Evolutionary conservation across 2,797 vertebrate genomes (phyloP), one percentile per base, ranked within the genome.

Genomic region (Mycteria americana): DNA sequence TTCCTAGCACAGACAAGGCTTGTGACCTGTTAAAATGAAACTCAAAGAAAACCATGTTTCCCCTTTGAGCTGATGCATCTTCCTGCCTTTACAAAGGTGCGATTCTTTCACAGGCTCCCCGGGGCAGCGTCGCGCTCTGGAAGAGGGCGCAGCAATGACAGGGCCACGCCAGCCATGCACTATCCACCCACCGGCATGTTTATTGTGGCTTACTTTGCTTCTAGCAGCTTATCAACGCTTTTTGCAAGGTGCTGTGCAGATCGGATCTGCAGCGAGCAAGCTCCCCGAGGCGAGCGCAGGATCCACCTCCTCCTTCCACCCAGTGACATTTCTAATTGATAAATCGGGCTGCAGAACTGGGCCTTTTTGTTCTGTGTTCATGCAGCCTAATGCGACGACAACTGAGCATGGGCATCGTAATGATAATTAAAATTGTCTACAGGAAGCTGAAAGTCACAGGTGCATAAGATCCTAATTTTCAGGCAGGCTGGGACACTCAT

Each of bases 21-120:
- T 50, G 41, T 64, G 93, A 89, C 89, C 89, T 92, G 85, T 28
- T 90, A 93, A 96, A 97, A 57, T 64, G 90, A 96, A 96, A 93
- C 72, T 72, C 85, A n/a, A 19, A 94, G 39, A 72, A 92, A 96
- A 92, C 54, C 43, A 48, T 23, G 43, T 53, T 83, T 88, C 92
- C 79, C 91, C 85, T 33, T 74, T 0, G 1, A 91, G 73, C 69
- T 53, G 63, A 56, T 41, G 45, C 77, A 80, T 37, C 92, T 91
- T 92, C 77, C 84, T 92, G 84, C 93, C 72, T 37, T 48, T 53
- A 56, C 51, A 84, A 23, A 95, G 88, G 76, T 77, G 70, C 3
- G 41, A 62, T 27, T 63, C 62, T 95, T 39, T 60, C 64, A 31
- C 37, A 74, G 64, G 87, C 65, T 87, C 53, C 31, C 25, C 0